Base-by-base conservation (phyloP, 2,888 invertebrate genomes). In the Timandra comae region DNA sequence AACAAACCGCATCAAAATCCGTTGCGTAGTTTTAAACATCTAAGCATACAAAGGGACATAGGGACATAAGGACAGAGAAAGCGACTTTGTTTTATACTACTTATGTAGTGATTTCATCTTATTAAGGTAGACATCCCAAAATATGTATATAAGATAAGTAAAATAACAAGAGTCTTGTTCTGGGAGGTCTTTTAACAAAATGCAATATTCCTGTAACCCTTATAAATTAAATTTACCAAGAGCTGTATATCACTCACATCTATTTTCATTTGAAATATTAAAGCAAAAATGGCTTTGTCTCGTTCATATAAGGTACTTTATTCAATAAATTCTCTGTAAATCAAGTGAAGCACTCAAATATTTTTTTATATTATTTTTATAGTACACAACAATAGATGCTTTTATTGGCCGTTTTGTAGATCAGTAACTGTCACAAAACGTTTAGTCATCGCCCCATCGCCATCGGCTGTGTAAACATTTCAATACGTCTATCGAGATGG, bases 361-460 rank as follows among this genome's bases (percentile, higher is more conserved):
- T 57, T 58, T 68, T 64, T 61, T 60, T 55, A 58, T 61, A 39
- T 11, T 70, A 62, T 70, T 74, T 71, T 67, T 58, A 64, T 66
- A 70, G 61, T 57, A 55, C 49, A 53, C 54, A 63, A 78, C 76
- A 79, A 79, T 72, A 62, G 72, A 51, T 47, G 56, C 61, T 63
- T 74, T 76, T 78, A 79, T 80, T 81, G 71, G 80, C 78, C 70
- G 67, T 73, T 78, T 78, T 75, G 78, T 75, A 63, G 65, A 73
- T 69, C 66, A 62, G 68, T 70, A 70, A 75, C 69, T 73, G 75
- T 75, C 75, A 74, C 70, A 62, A 71, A 75, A 63, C 57, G 71
- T 69, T 62, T 57, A 74, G 70, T 71, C 75, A 73, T 69, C 62
- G 51, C 52, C 54, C 56, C 51, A 10, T 28, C n/a, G n/a, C 29